A percentile compares a stretch with the other conserved stretches of the same genome.
Evolutionary conservation across 2,113 vertebrate genomes (phyloP).

Genomic region (Psilopogon haemacephalus): DNA sequence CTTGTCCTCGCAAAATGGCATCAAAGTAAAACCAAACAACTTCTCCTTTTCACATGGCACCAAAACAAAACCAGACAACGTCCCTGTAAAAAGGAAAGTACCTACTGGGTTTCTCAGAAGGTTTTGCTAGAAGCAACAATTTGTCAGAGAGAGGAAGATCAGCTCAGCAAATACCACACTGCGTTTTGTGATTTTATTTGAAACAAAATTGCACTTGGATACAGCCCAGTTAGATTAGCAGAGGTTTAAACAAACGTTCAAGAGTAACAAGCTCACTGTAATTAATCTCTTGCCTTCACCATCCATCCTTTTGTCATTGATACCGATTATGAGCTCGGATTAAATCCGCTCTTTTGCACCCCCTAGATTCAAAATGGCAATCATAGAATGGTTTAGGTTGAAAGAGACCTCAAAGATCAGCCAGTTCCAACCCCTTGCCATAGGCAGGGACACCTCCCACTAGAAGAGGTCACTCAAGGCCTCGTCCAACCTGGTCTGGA

Average conservation of each 20-base stretch:
- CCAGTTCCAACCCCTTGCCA: no score
- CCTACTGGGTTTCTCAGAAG: neutral
- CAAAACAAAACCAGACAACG: neutral
- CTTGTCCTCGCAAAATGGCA: neutral
- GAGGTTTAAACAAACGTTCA: neutral
- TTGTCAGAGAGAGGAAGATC: neutral
- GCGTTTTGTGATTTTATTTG: constrained; percentile 17
- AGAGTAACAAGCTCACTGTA: neutral
- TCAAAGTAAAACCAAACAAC: neutral
- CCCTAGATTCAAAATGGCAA: neutral
- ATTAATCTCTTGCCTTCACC: neutral
- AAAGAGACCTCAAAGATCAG: no score
- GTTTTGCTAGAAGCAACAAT: neutral
- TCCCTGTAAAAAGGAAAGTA: neutral
- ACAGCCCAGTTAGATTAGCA: constrained; percentile 2
- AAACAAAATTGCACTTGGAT: constrained; percentile 12
- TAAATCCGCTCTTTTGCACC: neutral
- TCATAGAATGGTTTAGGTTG: no score
- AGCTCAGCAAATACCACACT: neutral
- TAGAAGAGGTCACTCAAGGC: no score
- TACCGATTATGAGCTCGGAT: neutral
- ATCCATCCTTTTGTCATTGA: neutral
- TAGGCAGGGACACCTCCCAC: no score
- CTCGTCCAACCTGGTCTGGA: no score
- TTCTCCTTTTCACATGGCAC: neutral